Base-by-base conservation (phyloP, 2,888 invertebrate species). In the Lithophane socia region DNA sequence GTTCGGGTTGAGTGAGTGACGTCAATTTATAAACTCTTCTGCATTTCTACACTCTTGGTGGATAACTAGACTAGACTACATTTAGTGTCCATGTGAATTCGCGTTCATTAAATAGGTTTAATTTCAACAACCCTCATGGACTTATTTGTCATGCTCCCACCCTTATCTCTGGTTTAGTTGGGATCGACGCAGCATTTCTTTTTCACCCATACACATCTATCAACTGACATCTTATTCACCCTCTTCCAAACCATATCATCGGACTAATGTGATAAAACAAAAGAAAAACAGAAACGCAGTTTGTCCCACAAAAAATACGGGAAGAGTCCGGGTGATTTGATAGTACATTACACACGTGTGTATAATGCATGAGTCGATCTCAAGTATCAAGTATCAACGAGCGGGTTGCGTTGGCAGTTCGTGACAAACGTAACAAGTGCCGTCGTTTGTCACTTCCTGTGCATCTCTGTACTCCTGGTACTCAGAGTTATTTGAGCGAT, bases 281-380 rank as follows among this genome's bases (percentile, higher is more conserved):
- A 73, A 44, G 16, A 54, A 75, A 78, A 42, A 65, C 37, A 37
- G 18, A 64, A 4, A 54, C n/a, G 10, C 18, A 61, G 56, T 63
- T 61, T n/a, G 42, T 56, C 42, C 12, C 18, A 16, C 8, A 37
- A 29, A 77, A 66, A 77, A 42, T 49, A 44, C 18, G 13, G 52
- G 1, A 52, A n/a, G 12, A 37, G n/a, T 61, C 18, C 18, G 24
- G 18, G 24, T 1, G 77, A 66, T 70, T 63, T 67, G 54, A 54
- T 67, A 58, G 58, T 44, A 61, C 63, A 78, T 83, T 83, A 71
- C 56, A 78, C 63, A 49, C 47, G 67, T 42, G 78, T 71, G 77
- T 77, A 71, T 83, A 77, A 83, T 83, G 63, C 78, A 80, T 79
- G 73, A 83, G 65, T 69, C 56, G 60, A 47, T 64, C 68, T 78